These are phyloP conservation scores for Euplexia lucipara DNA, from an alignment of 2,888 invertebrate species.

Conservation along the genomic window DNA sequence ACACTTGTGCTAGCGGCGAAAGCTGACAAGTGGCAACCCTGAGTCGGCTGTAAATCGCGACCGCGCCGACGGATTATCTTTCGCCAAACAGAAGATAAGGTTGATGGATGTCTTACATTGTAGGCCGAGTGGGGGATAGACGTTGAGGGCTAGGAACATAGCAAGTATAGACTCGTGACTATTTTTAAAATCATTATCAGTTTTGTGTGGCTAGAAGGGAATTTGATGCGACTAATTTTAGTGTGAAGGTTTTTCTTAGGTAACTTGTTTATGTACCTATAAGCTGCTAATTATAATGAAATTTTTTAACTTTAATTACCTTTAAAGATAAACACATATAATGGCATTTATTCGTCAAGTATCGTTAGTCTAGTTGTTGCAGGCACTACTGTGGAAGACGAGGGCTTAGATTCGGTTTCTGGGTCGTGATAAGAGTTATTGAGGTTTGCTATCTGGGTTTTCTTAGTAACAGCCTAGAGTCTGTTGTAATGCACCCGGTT, in stretches of 20 bases:
- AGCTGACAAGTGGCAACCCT: constrained; percentile 63
- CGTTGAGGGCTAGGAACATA: constrained; percentile 22
- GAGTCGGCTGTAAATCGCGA: constrained; percentile 65
- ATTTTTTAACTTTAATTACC: no score
- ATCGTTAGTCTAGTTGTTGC: no score
- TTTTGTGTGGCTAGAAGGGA: not conserved
- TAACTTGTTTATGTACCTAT: not conserved
- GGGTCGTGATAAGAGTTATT: no score
- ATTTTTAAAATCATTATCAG: constrained; percentile 35
- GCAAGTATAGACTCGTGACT: constrained; percentile 29
- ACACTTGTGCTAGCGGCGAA: constrained; percentile 57
- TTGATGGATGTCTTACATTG: constrained; percentile 73
- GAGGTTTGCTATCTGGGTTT: no score
- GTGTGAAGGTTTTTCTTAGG: constrained; percentile 18
- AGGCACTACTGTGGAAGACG: no score
- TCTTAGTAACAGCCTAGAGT: no score
- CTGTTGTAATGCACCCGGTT: no score
- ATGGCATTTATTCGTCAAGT: no score
- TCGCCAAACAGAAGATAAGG: constrained; percentile 74
- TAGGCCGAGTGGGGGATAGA: constrained; percentile 29
- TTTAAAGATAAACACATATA: no score
- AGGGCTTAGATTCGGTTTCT: no score
- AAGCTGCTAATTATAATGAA: no score
- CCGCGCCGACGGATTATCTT: constrained; percentile 71
- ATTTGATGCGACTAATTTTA: constrained; percentile 17